A percentile compares a stretch with the other conserved stretches of the same genome.
Conservation (phyloP, 2,797 vertebrate species). For the Stomatorhinus walkeri region DNA sequence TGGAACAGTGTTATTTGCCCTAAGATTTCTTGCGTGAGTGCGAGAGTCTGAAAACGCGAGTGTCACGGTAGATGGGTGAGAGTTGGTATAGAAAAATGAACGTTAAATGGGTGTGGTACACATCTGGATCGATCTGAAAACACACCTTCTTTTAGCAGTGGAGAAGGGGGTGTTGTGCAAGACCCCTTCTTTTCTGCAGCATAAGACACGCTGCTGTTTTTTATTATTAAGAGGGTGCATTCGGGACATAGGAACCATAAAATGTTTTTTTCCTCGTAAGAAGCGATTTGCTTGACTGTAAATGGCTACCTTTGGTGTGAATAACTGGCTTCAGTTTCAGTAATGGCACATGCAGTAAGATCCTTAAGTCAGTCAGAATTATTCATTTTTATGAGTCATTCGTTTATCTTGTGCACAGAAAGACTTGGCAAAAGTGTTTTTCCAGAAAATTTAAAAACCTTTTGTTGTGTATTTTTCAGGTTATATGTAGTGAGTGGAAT, state of each 20-base stretch:
- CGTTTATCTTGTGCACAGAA: not conserved
- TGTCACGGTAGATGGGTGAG: not conserved
- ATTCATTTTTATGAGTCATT: not conserved
- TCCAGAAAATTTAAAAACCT: not conserved
- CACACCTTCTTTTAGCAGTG: not conserved
- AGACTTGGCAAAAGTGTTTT: not conserved
- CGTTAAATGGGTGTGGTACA: not conserved
- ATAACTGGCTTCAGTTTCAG: not conserved
- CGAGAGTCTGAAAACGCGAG: not conserved
- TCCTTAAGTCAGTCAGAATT: slow-evolving; percentile 29
- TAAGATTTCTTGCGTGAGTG: not conserved
- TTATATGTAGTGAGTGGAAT: not conserved
- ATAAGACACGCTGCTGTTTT: not conserved
- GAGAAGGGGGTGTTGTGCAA: not conserved
- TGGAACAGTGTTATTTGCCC: not conserved
- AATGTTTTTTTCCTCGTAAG: not conserved
- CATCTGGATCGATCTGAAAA: not conserved
- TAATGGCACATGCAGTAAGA: not conserved
- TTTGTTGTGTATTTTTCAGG: not conserved
- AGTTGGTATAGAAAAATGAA: not conserved
- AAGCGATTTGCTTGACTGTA: not conserved
- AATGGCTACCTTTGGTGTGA: not conserved
- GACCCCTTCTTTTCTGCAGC: not conserved
- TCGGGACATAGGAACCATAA: not conserved
- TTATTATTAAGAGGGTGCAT: not conserved